Conservation (phyloP, 2,888 invertebrate species). For the Hydraecia micacea region DNA sequence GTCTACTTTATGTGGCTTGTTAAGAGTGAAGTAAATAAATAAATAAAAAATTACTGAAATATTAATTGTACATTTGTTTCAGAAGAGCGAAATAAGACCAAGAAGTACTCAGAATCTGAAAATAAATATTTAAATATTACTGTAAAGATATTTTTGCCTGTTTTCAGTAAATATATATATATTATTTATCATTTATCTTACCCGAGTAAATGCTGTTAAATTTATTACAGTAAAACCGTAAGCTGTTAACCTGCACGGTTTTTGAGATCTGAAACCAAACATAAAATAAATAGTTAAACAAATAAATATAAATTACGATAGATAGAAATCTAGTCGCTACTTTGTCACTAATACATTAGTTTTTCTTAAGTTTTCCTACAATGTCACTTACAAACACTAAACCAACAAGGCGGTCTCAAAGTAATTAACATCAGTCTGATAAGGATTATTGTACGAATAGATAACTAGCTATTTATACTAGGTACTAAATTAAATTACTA, state of each 20-base stretch:
- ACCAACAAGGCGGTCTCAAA: background rate
- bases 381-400: background rate
- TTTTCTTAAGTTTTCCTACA: background rate
- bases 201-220: constrained; percentile 74
- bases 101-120: constrained; percentile 79
- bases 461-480: too few relatives aligned
- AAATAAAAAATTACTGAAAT: background rate
- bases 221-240: constrained; percentile 75
- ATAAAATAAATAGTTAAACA: too few relatives aligned
- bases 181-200: constrained; percentile 50
- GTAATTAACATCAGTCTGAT: constrained; percentile 2
- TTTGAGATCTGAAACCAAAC: constrained; percentile 73
- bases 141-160: background rate
- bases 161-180: background rate
- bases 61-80: constrained; percentile 69
- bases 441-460: too few relatives aligned
- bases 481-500: too few relatives aligned
- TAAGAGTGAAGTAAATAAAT: background rate
- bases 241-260: constrained; percentile 77
- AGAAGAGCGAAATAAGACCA: constrained; percentile 82
- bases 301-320: background rate
- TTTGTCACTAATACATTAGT: background rate
- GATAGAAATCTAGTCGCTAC: background rate
- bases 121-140: constrained; percentile 40
- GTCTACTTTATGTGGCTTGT: background rate